Base-by-base conservation (phyloP, 2,797 vertebrate genomes). In the Labeo calbasu region DNA sequence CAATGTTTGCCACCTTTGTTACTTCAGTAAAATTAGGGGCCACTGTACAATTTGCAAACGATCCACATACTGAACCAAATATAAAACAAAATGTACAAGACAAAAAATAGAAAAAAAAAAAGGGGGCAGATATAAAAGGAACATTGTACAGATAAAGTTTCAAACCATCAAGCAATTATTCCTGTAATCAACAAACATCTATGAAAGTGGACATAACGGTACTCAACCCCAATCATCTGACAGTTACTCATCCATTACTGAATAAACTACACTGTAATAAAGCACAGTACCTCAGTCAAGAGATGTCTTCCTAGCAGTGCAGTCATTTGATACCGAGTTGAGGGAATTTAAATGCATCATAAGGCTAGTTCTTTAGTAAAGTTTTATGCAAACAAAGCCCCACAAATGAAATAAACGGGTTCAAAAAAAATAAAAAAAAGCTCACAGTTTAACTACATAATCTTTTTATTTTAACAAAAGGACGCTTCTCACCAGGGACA, bases 1-100 rank as follows among this genome's bases (percentile, higher is more conserved):
- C 81, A 82, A 70, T 53, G 21, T 75, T 85, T 88, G 2, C 59
- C 57, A n/a, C 23, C 51, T 21, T 57, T 32, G 36, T 53, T 43
- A 17, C 36, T 70, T 48, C 25, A n/a, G 63, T 59, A 70, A 83
- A 84, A 17, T 61, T 32, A 50, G 40, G 36, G 7, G 32, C 2
- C 11, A 36, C 28, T 43, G 21, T 69, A 46, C 10, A 12, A 53
- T 19, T 77, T n/a, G 28, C 55, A 77, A 13, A 19, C 1, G 57
- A 72, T 70, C 63, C 78, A 78, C 50, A 68, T 63, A 57, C 2
- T 65, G 57, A 48, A 84, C 63, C 72, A 84, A 28, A 48, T 71
- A 51, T 43, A 85, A 69, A 48, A 57, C 17, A 83, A 82, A 57
- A 68, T 73, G 25, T 66, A 66, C 61, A 77, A 43, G 50, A 46